Evolutionary conservation across 1,140 invertebrate genomes (phyloP), one percentile per base, ranked within the genome.

Genomic region (Bombus sibiricus): DNA sequence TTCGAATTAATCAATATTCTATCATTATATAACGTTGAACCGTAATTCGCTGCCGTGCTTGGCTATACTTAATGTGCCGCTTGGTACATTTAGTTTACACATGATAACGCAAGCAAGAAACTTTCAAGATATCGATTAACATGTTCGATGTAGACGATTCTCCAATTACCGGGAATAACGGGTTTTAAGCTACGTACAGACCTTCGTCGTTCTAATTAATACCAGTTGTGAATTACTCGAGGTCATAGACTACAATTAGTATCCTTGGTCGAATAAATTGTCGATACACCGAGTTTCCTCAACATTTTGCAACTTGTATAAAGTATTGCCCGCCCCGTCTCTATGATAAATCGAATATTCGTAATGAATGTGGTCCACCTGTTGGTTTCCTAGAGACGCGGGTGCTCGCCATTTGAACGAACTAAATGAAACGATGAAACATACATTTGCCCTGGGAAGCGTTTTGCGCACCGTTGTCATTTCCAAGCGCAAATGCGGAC

Each of bases 311-410:
- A 80, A 69, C 22, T 10, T 25, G 3, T 28, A 37, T 28, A 8
- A 34, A 47, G 41, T 32, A 69, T 62, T 57, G 13, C 2, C 6
- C n/a, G 64, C 3, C 22, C 28, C 18, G 18, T 9, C 9, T 73
- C 18, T 9, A 18, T 47, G 39, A 3, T 22, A 3, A 47, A 53
- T 75, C 22, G 73, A 4, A 47, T 12, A 43, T 8, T 73, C n/a
- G n/a, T 75, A 75, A 75, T 41, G 75, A 62, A 53, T 25, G 41
- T 80, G 64, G 59, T 80, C 78, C 83, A 86, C 82, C 87, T 83
- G 85, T 78, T 86, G 66, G 62, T 68, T 34, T 62, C 22, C 68
- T 62, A 41, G 73, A 41, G 57, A 66, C n/a, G 59, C 41, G 57
- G 15, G 13, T 34, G 73, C 9, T 77, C 41, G 75, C 25, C 25